Evolutionary conservation across 2,888 invertebrate genomes (phyloP).

Genomic region (Drepana falcataria): DNA sequence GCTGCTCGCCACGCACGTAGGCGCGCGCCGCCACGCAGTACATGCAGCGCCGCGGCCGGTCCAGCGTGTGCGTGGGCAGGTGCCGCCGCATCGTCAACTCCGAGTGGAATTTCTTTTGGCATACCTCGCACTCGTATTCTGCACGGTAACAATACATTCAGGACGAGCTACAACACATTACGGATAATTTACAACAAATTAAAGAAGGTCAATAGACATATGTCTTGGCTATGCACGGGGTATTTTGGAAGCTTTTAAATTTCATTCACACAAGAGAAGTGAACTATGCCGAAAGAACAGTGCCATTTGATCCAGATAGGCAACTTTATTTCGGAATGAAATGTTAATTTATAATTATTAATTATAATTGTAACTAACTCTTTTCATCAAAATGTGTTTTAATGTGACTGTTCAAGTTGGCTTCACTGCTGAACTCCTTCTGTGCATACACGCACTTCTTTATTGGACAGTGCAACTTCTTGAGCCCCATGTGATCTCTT

Average conservation of each 20-base stretch:
- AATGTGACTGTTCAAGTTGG: slow-evolving; percentile 41
- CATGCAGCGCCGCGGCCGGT: slow-evolving; percentile 86
- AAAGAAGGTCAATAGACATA: too few species aligned
- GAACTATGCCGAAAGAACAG: too few species aligned
- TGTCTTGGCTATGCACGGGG: too few species aligned
- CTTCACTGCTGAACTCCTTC: slow-evolving; percentile 36
- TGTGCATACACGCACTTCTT: slow-evolving; percentile 31
- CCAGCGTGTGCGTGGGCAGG: slow-evolving; percentile 84
- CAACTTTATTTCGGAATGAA: too few species aligned
- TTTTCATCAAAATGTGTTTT: slow-evolving; percentile 41
- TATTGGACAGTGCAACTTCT: slow-evolving; percentile 43
- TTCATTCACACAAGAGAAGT: too few species aligned
- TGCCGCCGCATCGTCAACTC: slow-evolving; percentile 85
- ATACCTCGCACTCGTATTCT: slow-evolving; percentile 67
- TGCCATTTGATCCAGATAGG: too few species aligned
- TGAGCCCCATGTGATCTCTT: slow-evolving; percentile 38
- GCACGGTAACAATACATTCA: slow-evolving; percentile 1
- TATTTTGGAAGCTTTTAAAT: too few species aligned
- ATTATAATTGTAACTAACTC: slow-evolving; percentile 31
- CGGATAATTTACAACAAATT: too few species aligned
- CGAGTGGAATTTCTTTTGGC: slow-evolving; percentile 82
- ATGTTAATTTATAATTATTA: too few species aligned
- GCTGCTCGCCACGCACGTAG: slow-evolving; percentile 88
- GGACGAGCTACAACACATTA: too few species aligned
- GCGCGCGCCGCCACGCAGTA: slow-evolving; percentile 83